Evolutionary conservation across 2,888 invertebrate species (phyloP).

Genomic region (Saturnia japonica): DNA sequence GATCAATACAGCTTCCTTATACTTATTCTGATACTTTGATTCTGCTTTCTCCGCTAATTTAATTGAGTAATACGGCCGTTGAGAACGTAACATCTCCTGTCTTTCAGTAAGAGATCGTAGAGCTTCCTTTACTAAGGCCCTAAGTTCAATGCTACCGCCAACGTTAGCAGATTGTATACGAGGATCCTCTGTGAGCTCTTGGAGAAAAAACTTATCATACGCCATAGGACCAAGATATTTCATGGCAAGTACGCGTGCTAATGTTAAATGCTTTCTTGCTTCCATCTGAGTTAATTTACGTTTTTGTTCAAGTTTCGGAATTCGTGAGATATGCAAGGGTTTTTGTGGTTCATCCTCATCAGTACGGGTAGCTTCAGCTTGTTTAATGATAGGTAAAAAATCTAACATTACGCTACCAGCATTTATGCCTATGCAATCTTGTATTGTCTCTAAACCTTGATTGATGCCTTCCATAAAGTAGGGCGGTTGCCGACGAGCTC

Average conservation of each 20-base stretch:
- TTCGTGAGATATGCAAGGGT: slow-evolving; percentile 59
- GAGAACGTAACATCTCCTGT: slow-evolving; percentile 71
- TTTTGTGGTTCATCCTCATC: slow-evolving; percentile 53
- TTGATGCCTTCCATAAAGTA: slow-evolving; percentile 75
- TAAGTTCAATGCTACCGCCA: slow-evolving; percentile 56
- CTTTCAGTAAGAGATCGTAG: slow-evolving; percentile 63
- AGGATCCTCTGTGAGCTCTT: slow-evolving; percentile 57
- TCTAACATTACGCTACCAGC: slow-evolving; percentile 72
- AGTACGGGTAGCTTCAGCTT: slow-evolving; percentile 49
- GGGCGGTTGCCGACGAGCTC: slow-evolving; percentile 63
- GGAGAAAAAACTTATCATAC: slow-evolving; percentile 73
- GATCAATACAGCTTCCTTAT: slow-evolving; percentile 58
- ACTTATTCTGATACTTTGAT: slow-evolving; percentile 66
- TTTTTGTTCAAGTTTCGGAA: slow-evolving; percentile 58
- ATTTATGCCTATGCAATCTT: slow-evolving; percentile 72
- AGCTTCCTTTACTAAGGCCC: slow-evolving; percentile 55
- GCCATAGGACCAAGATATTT: slow-evolving; percentile 78
- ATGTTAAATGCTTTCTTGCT: slow-evolving; percentile 61
- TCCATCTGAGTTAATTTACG: slow-evolving; percentile 71
- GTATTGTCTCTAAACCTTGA: slow-evolving; percentile 73
- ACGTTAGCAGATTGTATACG: slow-evolving; percentile 68
- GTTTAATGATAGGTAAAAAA: slow-evolving; percentile 69
- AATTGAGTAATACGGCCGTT: slow-evolving; percentile 72
- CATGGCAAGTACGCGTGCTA: slow-evolving; percentile 72
- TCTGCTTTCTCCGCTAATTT: slow-evolving; percentile 71